A percentile compares a stretch with the other conserved stretches of the same genome.
These are phyloP conservation scores for Linyphia triangularis DNA, from an alignment of 2,888 invertebrate genomes.

Conservation along the genomic window DNA sequence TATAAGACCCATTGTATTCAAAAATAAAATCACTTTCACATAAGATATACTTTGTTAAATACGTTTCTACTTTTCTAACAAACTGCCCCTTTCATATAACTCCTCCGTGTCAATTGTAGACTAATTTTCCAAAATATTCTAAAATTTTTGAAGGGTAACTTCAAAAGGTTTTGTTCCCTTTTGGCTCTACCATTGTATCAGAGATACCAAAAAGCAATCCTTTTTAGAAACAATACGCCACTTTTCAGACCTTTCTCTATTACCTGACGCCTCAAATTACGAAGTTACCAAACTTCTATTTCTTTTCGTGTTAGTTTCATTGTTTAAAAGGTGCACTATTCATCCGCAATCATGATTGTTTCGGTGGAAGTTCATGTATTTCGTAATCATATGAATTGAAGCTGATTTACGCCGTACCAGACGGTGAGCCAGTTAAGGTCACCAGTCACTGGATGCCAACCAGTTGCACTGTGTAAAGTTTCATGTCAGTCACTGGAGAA, in stretches of 20 bases:
- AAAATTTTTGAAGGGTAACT: background rate
- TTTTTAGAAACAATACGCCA: slow-evolving; percentile 48
- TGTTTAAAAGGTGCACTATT: slow-evolving; percentile 32
- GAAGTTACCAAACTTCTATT: slow-evolving; percentile 22
- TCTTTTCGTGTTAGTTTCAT: slow-evolving; percentile 36
- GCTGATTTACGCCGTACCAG: no score
- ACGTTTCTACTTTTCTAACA: no score
- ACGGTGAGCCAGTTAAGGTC: no score
- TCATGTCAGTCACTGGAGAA: no score
- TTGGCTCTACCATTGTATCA: slow-evolving; percentile 29
- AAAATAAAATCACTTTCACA: background rate
- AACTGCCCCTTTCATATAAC: background rate
- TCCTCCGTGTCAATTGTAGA: background rate
- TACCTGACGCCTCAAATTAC: slow-evolving; percentile 54
- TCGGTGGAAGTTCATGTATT: background rate
- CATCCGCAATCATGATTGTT: slow-evolving; percentile 20
- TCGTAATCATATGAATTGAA: no score
- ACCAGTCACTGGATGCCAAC: no score
- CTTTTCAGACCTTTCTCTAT: slow-evolving; percentile 50
- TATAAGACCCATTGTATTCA: background rate
- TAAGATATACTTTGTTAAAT: background rate
- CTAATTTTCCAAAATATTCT: slow-evolving; percentile 8
- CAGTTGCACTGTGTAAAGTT: no score
- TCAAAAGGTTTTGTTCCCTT: slow-evolving; percentile 35
- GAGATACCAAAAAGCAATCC: slow-evolving; percentile 37